phyloP scores from a whole-genome alignment of 2,113 vertebrate species.

The Oryzias celebensis region DNA sequence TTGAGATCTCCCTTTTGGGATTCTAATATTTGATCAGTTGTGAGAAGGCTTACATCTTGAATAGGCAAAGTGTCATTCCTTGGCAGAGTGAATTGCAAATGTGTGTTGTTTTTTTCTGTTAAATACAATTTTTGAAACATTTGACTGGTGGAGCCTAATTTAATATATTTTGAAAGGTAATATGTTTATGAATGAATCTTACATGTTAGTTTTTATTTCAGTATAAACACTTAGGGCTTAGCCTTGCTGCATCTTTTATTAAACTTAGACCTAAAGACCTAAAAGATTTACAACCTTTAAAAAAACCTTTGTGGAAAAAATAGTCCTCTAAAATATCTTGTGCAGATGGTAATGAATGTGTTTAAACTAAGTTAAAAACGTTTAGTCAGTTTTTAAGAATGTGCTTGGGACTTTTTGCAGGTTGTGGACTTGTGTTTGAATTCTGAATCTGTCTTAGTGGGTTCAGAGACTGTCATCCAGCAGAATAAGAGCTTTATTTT shows the following conservation, averaged over 20 bases:
- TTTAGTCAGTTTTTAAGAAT: slow-evolving; percentile 79
- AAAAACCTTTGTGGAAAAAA: neutral
- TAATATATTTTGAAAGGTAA: no score
- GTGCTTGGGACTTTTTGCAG: slow-evolving; percentile 66
- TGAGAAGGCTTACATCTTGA: neutral
- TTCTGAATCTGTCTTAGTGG: slow-evolving; percentile 68
- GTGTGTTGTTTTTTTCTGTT: neutral
- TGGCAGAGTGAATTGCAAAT: slow-evolving; percentile 4
- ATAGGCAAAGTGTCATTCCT: neutral
- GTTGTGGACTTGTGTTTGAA: slow-evolving; percentile 79
- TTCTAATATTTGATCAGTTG: slow-evolving; percentile 6
- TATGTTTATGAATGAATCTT: no score
- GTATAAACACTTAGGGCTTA: no score
- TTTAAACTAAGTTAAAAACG: slow-evolving; percentile 40
- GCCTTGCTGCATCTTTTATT: no score
- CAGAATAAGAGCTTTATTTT: slow-evolving; percentile 70
- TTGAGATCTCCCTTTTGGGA: slow-evolving; percentile 52
- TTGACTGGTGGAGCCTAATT: no score
- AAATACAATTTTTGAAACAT: no score
- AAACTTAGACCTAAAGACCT: no score
- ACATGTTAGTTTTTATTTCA: no score
- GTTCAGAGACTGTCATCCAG: slow-evolving; percentile 67
- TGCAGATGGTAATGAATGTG: slow-evolving; percentile 21
- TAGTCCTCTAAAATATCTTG: slow-evolving; percentile 9
- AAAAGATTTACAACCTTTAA: no score